phyloP scores from a whole-genome alignment of 2,888 invertebrate species.

The Abscondita cerata region DNA sequence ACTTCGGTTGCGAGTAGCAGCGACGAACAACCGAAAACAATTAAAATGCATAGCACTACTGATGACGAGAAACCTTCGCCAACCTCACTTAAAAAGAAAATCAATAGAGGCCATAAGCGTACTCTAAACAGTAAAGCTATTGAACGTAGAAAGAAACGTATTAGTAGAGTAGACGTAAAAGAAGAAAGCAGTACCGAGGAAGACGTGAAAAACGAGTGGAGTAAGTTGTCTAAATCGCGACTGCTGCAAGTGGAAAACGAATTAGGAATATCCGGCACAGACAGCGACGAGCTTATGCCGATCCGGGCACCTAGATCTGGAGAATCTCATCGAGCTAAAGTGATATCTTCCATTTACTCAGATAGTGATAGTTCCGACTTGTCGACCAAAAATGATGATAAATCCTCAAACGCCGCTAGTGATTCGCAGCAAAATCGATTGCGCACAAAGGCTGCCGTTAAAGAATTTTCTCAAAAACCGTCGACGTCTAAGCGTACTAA shows the following conservation, averaged over 20 bases:
- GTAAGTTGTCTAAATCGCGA: slow-evolving; percentile 59
- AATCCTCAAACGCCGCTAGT: slow-evolving; percentile 68
- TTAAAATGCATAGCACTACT: slow-evolving; percentile 60
- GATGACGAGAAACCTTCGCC: slow-evolving; percentile 62
- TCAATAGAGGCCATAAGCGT: slow-evolving; percentile 42
- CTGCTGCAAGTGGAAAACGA: slow-evolving; percentile 79
- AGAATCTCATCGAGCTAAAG: slow-evolving; percentile 59
- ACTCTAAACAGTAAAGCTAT: slow-evolving; percentile 47
- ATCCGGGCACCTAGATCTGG: slow-evolving; percentile 64
- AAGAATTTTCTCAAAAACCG: slow-evolving; percentile 72
- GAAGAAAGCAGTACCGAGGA: slow-evolving; percentile 71
- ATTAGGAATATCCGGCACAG: slow-evolving; percentile 72
- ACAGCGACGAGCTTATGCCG: slow-evolving; percentile 81
- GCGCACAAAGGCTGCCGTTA: slow-evolving; percentile 84
- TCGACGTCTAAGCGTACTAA: slow-evolving; percentile 48
- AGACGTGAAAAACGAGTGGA: slow-evolving; percentile 61
- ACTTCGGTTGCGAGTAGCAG: slow-evolving; percentile 63
- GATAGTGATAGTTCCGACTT: slow-evolving; percentile 72
- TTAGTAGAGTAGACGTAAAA: slow-evolving; percentile 51
- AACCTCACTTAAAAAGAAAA: slow-evolving; percentile 56
- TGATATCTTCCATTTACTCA: slow-evolving; percentile 81
- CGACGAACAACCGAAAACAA: slow-evolving; percentile 54
- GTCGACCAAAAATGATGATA: slow-evolving; percentile 67
- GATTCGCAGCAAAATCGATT: slow-evolving; percentile 73
- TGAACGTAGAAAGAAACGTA: slow-evolving; percentile 51